These are phyloP conservation scores for Heliocidaris erythrogramma DNA, from an alignment of 35 echinoderm and acorn worm genomes.

Conservation along the genomic window DNA sequence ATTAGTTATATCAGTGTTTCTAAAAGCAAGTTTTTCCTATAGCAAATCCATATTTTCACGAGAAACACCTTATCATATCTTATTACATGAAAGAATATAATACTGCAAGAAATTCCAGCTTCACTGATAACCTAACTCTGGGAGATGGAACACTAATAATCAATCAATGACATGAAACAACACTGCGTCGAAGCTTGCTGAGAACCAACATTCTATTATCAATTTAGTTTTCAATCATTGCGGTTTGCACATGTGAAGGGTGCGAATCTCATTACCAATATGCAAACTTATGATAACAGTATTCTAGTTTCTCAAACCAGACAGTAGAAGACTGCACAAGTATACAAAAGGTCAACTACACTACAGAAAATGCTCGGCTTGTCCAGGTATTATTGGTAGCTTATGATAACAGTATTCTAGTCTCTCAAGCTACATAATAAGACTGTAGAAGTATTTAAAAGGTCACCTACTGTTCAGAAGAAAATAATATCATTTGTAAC, in stretches of 20 bases:
- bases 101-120: neutral
- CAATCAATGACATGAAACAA: neutral
- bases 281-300: neutral
- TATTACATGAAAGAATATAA: neutral
- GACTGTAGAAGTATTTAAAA: neutral
- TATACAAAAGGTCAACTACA: neutral
- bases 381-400: neutral
- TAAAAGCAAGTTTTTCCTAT: no score
- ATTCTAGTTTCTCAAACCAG: neutral
- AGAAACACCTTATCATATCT: no score
- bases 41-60: no score
- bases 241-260: neutral
- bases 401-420: neutral
- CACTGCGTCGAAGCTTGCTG: neutral
- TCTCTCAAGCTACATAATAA: neutral
- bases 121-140: neutral
- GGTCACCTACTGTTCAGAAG: neutral
- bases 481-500: neutral
- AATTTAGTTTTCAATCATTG: neutral
- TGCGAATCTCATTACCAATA: neutral
- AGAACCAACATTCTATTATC: neutral
- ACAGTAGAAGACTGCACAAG: no score
- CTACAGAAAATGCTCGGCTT: neutral
- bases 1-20: no score
- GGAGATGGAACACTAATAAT: neutral